These are phyloP conservation scores for Nephotettix cincticeps DNA, from an alignment of 1,140 invertebrate genomes.

Conservation along the genomic window DNA sequence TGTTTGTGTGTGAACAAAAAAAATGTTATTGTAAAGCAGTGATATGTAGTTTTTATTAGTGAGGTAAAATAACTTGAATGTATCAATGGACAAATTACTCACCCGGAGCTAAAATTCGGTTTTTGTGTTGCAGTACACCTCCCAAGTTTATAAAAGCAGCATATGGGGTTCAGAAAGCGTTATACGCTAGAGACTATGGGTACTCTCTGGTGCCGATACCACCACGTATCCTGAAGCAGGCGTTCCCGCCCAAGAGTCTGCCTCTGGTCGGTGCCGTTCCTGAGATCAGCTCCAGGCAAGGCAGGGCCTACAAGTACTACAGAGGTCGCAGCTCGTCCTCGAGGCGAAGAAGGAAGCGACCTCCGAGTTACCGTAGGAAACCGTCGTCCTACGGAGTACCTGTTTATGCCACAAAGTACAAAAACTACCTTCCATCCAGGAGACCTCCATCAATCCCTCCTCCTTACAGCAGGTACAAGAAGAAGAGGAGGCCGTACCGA, in stretches of 20 bases:
- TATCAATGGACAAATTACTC: no score
- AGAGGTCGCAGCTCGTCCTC: neutral
- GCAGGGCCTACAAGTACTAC: neutral
- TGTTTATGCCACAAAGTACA: conserved; percentile 21
- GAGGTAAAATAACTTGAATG: no score
- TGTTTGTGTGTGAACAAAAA: no score
- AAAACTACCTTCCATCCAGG: conserved; percentile 19
- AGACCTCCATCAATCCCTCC: neutral
- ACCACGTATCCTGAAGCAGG: neutral
- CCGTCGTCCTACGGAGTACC: conserved; percentile 17
- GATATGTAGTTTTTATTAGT: no score
- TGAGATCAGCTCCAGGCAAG: neutral
- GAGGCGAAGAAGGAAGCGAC: neutral
- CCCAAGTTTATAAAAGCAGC: conserved; percentile 27
- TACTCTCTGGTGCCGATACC: conserved; percentile 16
- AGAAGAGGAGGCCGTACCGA: conserved; percentile 13
- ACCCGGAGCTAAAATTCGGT: no score
- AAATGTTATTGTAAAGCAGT: no score
- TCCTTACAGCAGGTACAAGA: conserved; percentile 19
- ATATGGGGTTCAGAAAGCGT: conserved; percentile 16
- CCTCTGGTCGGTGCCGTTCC: neutral
- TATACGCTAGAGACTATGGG: conserved; percentile 18
- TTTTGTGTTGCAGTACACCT: conserved; percentile 23
- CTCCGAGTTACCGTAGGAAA: neutral
- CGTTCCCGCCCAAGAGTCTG: neutral